phyloP scores from a whole-genome alignment of 2,797 vertebrate species.

The Ptychobarbus kaznakovi region DNA sequence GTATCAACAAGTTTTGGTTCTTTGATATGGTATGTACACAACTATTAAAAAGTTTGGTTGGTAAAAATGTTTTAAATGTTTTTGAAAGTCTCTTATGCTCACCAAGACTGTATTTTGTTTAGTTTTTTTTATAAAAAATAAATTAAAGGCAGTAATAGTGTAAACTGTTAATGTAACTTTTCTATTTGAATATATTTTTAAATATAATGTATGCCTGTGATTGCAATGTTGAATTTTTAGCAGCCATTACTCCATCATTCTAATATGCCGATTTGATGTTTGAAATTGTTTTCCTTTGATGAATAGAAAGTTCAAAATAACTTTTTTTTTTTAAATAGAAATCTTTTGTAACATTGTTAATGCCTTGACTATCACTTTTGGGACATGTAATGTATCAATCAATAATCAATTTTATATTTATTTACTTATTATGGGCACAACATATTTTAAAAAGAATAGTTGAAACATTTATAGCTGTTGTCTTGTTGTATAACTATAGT shows the following conservation, averaged over 20 bases:
- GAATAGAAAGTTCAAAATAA: too few relatives aligned
- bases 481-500: not conserved
- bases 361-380: too few relatives aligned
- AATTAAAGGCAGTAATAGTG: not conserved
- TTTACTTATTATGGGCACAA: not conserved
- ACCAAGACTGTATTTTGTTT: not conserved
- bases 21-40: not conserved
- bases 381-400: too few relatives aligned
- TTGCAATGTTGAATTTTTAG: not conserved
- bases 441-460: not conserved
- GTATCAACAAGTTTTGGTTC: not conserved
- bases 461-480: not conserved
- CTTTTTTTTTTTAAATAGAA: too few relatives aligned
- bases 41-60: not conserved
- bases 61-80: not conserved
- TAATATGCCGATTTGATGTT: not conserved
- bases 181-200: not conserved
- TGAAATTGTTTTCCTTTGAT: too few relatives aligned
- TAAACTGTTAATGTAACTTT: not conserved
- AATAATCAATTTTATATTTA: too few relatives aligned
- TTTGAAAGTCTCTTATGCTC: not conserved
- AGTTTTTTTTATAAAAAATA: not conserved
- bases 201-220: not conserved
- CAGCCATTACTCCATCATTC: not conserved
- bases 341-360: too few relatives aligned